These are phyloP conservation scores for Syngnathus floridae DNA, from an alignment of 2,113 vertebrate genomes.

Conservation along the genomic window DNA sequence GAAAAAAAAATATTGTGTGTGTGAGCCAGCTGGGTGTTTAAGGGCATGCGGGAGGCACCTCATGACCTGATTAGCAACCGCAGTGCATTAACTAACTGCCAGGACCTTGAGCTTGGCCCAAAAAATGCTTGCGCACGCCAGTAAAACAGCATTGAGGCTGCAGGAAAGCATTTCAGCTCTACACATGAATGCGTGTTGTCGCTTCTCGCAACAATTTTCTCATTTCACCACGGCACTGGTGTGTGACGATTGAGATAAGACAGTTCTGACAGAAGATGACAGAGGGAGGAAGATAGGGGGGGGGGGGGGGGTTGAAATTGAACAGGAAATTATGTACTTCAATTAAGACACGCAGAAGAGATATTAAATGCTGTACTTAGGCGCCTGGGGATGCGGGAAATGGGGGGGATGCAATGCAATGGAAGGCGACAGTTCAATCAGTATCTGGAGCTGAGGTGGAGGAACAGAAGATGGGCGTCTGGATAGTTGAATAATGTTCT, in stretches of 20 bases:
- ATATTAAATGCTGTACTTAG: conserved; percentile 64
- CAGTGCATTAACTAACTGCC: conserved; percentile 35
- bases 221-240: conserved; percentile 57
- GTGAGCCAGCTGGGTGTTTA: conserved; percentile 41
- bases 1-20: conserved; percentile 19
- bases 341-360: conserved; percentile 62
- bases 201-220: conserved; percentile 26
- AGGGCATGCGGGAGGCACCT: conserved; percentile 21
- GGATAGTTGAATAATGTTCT: conserved; percentile 50
- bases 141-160: background rate
- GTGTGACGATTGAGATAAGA: conserved; percentile 65
- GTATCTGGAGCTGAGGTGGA: conserved; percentile 24
- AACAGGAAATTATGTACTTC: conserved; percentile 69
- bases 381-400: conserved; percentile 50
- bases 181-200: conserved; percentile 11
- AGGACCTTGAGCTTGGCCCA: conserved; percentile 28
- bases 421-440: conserved; percentile 63
- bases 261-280: conserved; percentile 62
- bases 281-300: conserved; percentile 1
- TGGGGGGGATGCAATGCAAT: conserved; percentile 43
- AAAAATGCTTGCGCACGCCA: conserved; percentile 28
- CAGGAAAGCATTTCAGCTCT: background rate
- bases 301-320: conserved; percentile 37
- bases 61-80: conserved; percentile 48
- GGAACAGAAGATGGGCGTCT: conserved; percentile 19